Conservation (phyloP, 2,888 invertebrate species). For the Heliconius ethilla region DNA sequence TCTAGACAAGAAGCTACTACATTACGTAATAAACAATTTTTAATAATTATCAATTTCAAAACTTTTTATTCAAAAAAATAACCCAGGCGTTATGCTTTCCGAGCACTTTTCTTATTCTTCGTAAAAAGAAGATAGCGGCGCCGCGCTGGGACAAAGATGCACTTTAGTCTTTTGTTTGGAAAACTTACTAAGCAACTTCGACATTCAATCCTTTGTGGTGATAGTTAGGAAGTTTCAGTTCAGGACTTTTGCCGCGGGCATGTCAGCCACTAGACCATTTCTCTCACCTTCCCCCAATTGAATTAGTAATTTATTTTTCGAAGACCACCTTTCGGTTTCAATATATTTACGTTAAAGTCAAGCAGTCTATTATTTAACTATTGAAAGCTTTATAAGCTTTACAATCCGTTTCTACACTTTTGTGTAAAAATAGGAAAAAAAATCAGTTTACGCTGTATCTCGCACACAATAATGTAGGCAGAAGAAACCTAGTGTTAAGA, state of each 20-base stretch:
- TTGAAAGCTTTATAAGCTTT: not conserved
- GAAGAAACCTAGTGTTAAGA: too few relatives aligned
- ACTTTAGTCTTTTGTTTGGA: conserved; percentile 68
- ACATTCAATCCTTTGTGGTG: conserved; percentile 77
- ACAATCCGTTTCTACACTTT: not conserved
- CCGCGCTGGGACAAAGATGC: conserved; percentile 54
- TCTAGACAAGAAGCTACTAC: not conserved
- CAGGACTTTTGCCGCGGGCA: conserved; percentile 41
- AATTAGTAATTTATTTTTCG: conserved; percentile 29
- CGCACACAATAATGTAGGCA: too few relatives aligned
- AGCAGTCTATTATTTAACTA: not conserved
- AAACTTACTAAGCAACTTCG: conserved; percentile 75
- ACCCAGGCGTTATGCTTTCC: conserved; percentile 26
- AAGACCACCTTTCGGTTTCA: not conserved
- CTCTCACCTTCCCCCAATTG: conserved; percentile 42
- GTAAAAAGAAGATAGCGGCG: conserved; percentile 38
- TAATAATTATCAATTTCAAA: conserved; percentile 1
- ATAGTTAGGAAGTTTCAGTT: conserved; percentile 66
- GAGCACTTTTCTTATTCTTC: conserved; percentile 35
- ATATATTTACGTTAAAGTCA: not conserved
- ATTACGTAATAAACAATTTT: not conserved
- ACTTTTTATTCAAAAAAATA: conserved; percentile 13
- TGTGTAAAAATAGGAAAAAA: too few relatives aligned
- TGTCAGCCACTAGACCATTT: conserved; percentile 25
- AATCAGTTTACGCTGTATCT: too few relatives aligned